Evolutionary conservation across 2,888 invertebrate genomes (phyloP).

Genomic region (Prenolepis imparis): DNA sequence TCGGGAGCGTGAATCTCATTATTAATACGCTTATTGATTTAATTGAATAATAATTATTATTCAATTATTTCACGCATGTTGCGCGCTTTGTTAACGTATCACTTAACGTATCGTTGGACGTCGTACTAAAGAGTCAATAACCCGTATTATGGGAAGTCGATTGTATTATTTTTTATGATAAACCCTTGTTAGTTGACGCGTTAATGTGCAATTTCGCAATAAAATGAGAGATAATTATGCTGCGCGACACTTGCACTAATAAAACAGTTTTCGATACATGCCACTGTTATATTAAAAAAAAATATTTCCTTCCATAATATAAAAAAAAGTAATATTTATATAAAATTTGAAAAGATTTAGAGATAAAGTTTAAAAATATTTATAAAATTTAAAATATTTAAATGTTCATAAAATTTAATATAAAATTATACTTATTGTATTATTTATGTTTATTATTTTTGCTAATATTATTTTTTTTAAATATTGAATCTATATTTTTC

Average conservation of each 20-base stretch:
- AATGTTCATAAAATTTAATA: background rate
- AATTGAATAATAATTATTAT: slow-evolving; percentile 70
- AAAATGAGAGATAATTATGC: background rate
- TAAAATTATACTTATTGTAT: background rate
- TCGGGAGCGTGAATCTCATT: background rate
- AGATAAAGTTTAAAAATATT: background rate
- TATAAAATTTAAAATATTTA: background rate
- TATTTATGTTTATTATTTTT: background rate
- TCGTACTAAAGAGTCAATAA: slow-evolving; percentile 64
- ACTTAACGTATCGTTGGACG: background rate
- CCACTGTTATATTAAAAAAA: background rate
- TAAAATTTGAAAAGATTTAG: no score
- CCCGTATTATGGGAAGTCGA: slow-evolving; percentile 51
- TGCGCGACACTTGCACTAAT: background rate
- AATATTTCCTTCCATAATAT: background rate
- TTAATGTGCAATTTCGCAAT: background rate
- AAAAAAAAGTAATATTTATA: background rate
- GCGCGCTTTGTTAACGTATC: slow-evolving; percentile 51
- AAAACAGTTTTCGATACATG: background rate
- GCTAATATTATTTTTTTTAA: background rate
- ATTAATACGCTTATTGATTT: slow-evolving; percentile 50
- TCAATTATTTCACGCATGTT: slow-evolving; percentile 54
- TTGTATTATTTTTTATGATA: slow-evolving; percentile 56
- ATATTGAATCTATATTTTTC: background rate
- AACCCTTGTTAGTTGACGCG: slow-evolving; percentile 22